These are phyloP conservation scores for Pecten maximus DNA, from an alignment of 2,888 invertebrate genomes.

Conservation along the genomic window DNA sequence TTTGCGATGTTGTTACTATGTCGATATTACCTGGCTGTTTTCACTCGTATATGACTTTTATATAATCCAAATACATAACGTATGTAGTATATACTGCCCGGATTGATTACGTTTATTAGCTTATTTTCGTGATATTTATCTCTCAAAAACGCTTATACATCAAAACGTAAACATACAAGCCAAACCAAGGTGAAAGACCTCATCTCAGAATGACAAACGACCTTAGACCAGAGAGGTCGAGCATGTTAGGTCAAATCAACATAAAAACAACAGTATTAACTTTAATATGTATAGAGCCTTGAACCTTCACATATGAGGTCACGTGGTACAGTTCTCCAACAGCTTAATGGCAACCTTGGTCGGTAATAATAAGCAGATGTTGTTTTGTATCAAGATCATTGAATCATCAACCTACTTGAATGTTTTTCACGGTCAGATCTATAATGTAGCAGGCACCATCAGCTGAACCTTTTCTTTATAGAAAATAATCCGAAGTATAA, in stretches of 20 bases:
- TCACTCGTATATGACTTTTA: too few relatives aligned
- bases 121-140: not conserved
- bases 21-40: too few relatives aligned
- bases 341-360: not conserved
- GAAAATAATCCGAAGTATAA: too few relatives aligned
- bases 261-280: slow-evolving; percentile 18
- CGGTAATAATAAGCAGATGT: not conserved
- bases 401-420: not conserved
- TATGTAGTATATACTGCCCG: too few relatives aligned
- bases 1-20: too few relatives aligned
- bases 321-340: not conserved
- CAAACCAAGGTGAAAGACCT: not conserved
- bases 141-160: not conserved
- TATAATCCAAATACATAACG: too few relatives aligned
- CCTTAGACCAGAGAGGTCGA: not conserved
- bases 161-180: not conserved
- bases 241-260: not conserved
- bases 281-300: not conserved
- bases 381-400: slow-evolving; percentile 5
- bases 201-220: not conserved
- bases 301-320: slow-evolving; percentile 1
- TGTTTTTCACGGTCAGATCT: not conserved
- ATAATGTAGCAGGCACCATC: not conserved
- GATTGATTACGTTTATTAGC: too few relatives aligned
- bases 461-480: too few relatives aligned